These are phyloP conservation scores for Catharus ustulatus DNA, from an alignment of 2,797 vertebrate species.

Conservation along the genomic window DNA sequence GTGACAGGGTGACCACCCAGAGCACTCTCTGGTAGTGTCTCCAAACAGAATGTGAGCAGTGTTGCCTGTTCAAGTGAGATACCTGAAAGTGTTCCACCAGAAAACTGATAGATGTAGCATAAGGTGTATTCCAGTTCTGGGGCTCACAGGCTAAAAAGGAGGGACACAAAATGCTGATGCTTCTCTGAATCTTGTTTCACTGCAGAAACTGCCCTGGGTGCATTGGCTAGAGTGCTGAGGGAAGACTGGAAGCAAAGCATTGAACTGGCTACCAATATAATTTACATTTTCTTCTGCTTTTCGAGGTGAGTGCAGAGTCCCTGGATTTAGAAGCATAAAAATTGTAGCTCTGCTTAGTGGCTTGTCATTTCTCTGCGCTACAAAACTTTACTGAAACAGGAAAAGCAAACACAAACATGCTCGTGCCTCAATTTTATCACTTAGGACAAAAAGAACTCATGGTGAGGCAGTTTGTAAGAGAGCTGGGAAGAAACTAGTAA, in stretches of 20 bases:
- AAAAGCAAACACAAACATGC: fast-evolving
- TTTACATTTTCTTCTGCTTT: constrained; percentile 94
- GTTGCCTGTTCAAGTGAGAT: neutral
- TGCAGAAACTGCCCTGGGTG: constrained; percentile 87
- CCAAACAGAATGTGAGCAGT: neutral
- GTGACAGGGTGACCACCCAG: neutral
- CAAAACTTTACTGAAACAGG: neutral
- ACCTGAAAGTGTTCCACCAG: neutral
- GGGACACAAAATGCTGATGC: neutral
- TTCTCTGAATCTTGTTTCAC: constrained; percentile 16
- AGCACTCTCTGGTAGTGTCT: neutral
- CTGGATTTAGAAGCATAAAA: neutral
- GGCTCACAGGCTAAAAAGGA: neutral
- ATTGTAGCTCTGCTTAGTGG: neutral
- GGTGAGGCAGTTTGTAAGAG: neutral
- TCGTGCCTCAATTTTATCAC: neutral
- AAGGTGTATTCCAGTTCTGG: neutral
- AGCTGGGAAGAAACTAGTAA: neutral
- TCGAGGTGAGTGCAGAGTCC: constrained; percentile 83
- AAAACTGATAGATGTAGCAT: neutral
- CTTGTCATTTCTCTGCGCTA: neutral
- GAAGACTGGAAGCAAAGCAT: constrained; percentile 96
- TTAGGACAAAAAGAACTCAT: neutral
- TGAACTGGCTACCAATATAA: constrained; percentile 92
- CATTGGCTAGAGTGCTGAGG: constrained; percentile 88